Base-by-base conservation (phyloP, 2,888 invertebrate genomes). In the Junonia oenone region DNA sequence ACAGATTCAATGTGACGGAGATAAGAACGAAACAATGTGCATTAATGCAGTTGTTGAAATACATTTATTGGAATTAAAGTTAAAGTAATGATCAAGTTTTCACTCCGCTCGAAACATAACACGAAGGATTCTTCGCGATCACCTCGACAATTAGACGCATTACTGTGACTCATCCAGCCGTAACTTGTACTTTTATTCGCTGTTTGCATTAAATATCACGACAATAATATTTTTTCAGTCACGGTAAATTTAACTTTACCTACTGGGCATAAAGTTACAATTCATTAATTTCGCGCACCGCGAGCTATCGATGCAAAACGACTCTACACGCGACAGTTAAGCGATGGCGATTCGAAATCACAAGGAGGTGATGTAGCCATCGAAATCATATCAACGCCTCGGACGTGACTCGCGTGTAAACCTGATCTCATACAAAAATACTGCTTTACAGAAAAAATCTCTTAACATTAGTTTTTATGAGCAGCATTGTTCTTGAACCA, bases 141-240 rank as follows among this genome's bases (percentile, higher is more conserved):
- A 77, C 75, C 73, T 73, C 74, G 71, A 81, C 73, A 84, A 85
- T 86, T 84, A 86, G 82, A 79, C 74, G 76, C 83, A 85, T 87
- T 83, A 84, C 81, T 75, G 75, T 83, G 86, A 86, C 67, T 83
- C 86, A 85, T 78, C 82, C 84, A 84, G 71, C 76, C 83, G 81
- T 77, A 82, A 80, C 82, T 75, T 75, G 76, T 76, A 81, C 81
- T 83, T 83, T 84, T 84, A 84, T 83, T 83, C 78, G 76, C 69
- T 73, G 78, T 81, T 83, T 79, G 78, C 80, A 78, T 77, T 82
- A 76, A 68, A 73, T 76, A 77, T 80, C 76, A 74, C 67, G 66
- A 66, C 76, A 69, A 76, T 74, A 68, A 75, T 71, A 68, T 75
- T 72, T 71, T 70, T 65, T 67, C 67, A 68, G 65, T 67, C 70